Base-by-base conservation (phyloP, 2,797 vertebrate species). In the Perodicticus potto region DNA sequence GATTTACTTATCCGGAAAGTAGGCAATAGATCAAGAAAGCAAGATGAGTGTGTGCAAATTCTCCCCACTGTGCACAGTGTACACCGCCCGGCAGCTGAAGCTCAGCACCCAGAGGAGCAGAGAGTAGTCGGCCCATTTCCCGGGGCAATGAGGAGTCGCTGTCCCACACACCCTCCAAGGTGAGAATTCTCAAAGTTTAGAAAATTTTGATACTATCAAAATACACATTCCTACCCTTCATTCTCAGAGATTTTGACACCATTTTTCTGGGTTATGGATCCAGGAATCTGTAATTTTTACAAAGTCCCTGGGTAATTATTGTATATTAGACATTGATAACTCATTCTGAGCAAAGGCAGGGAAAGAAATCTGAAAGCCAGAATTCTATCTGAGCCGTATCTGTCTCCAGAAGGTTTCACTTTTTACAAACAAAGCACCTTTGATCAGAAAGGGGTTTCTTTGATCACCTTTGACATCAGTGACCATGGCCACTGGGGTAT, bases 231-330 rank as follows among this genome's bases (percentile, higher is more conserved):
- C 1, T 49, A 77, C 20, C 2, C n/a, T 73, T 85, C 19, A 45
- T 77, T 89, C 34, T 69, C 55, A 77, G 22, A 92, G n/a, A 74
- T 59, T 72, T 72, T 93, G 4, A 59, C 67, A 59, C 7, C 19
- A 10, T 45, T 45, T 72, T 69, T 49, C 27, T 92, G 40, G 16
- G 19, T 22, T 70, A 20, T 23, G 7, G 49, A 4, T 73, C 85
- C 57, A 82, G 29, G 12, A 9, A 25, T 59, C 90, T 78, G n/a
- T 77, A 69, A 85, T 95, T 72, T 88, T 82, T 37, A 85, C 34
- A 61, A 78, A 92, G 63, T 65, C 16, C n/a, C 11, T 7, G 57
- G 22, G 10, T 55, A 7, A 77, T 83, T 78, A 57, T 69, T 2
- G 7, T 32, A 78, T 17, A 3, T 25, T 59, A 59, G 20, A 8